A percentile compares a stretch with the other conserved stretches of the same genome.
Conservation (phyloP, 2,888 invertebrate species). For the Amorpha juglandis region DNA sequence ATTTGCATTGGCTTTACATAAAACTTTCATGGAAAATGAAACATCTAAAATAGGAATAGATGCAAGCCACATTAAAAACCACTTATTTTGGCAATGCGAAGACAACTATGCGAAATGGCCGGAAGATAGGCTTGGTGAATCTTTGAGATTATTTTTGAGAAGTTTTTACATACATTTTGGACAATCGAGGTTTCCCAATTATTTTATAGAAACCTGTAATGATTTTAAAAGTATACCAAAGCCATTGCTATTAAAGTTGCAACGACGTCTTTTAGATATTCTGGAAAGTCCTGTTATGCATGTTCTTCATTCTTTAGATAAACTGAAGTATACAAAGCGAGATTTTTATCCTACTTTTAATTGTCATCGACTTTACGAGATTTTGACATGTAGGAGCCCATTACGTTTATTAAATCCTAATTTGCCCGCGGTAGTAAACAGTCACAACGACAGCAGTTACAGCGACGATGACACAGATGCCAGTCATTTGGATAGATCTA, state of each 20-base stretch:
- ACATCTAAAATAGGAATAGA: constrained; percentile 87
- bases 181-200: constrained; percentile 87
- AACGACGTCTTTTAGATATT: constrained; percentile 87
- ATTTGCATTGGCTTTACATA: constrained; percentile 87
- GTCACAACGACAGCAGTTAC: constrained; percentile 60
- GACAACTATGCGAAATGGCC: constrained; percentile 88
- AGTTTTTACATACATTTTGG: constrained; percentile 86
- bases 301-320: constrained; percentile 87
- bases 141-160: constrained; percentile 85
- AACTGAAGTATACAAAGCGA: constrained; percentile 85
- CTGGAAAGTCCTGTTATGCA: constrained; percentile 89
- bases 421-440: constrained; percentile 52
- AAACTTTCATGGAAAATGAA: constrained; percentile 88
- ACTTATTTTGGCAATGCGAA: constrained; percentile 92
- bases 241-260: constrained; percentile 85
- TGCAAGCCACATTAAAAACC: constrained; percentile 88
- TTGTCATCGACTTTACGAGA: constrained; percentile 83
- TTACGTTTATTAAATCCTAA: constrained; percentile 77
- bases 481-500: constrained; percentile 78
- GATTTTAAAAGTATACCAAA: constrained; percentile 88
- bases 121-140: constrained; percentile 89
- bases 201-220: constrained; percentile 89
- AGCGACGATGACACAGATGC: constrained; percentile 69
- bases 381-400: constrained; percentile 84
- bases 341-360: constrained; percentile 87